A percentile compares a stretch with the other conserved stretches of the same genome.
Evolutionary conservation across 1,140 invertebrate species (phyloP).

Genomic region (Copidosoma floridanum): DNA sequence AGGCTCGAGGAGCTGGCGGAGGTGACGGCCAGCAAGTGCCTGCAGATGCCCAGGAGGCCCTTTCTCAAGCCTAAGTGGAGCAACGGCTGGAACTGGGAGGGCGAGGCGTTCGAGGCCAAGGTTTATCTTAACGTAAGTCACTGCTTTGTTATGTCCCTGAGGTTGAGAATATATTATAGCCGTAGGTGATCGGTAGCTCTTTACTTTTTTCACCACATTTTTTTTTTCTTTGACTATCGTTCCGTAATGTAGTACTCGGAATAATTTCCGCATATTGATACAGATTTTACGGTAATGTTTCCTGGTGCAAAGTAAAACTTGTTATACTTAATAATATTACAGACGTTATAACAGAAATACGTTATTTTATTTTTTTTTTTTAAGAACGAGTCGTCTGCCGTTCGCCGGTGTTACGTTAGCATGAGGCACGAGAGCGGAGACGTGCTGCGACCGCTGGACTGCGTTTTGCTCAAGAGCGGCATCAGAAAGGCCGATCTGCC

Average conservation of each 20-base stretch:
- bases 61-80: constrained; percentile 74
- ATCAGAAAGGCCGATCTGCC: constrained; percentile 83
- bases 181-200: too few relatives aligned
- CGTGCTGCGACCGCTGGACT: constrained; percentile 81
- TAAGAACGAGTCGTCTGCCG: constrained; percentile 78
- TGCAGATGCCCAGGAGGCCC: constrained; percentile 46
- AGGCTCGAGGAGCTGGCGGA: constrained; percentile 40
- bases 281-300: too few relatives aligned
- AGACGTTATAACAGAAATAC: too few relatives aligned
- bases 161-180: too few relatives aligned
- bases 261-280: too few relatives aligned
- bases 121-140: constrained; percentile 85
- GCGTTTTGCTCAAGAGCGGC: constrained; percentile 83
- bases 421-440: constrained; percentile 88
- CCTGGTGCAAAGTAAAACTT: too few relatives aligned
- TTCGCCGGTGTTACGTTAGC: constrained; percentile 80
- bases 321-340: too few relatives aligned
- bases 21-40: constrained; percentile 39
- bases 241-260: too few relatives aligned
- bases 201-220: too few relatives aligned
- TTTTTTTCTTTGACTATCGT: too few relatives aligned
- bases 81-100: constrained; percentile 90
- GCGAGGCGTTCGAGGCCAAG: constrained; percentile 76
- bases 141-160: too few relatives aligned
- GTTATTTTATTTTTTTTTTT: constrained; percentile 11